Evolutionary conservation across 2,113 vertebrate genomes (phyloP), one percentile per base, ranked within the genome.

Genomic region (Cyprinodon variegatus): DNA sequence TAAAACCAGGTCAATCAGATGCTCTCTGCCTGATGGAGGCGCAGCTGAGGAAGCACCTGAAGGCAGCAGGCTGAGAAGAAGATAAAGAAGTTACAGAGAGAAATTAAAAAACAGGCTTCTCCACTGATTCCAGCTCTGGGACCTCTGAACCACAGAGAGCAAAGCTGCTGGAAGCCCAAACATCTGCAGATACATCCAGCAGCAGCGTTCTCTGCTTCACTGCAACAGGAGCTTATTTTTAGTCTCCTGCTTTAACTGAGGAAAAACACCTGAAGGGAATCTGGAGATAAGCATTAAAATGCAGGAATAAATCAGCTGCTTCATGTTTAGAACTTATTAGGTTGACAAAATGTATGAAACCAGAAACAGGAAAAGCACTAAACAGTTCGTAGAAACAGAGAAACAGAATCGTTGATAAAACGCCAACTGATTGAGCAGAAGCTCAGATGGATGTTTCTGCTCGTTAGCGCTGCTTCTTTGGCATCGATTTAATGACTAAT

Each of bases 61-160:
- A 84, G 79, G 83, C 65, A 83, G 73, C 69, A 81, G 11, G 15
- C 73, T 50, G 68, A 40, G 57, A 53, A 60, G 41, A 20, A 48
- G 77, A 29, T 66, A 53, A 61, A 65, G 4, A 57, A 69, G 61
- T 60, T 50, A 62, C 39, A 76, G 15, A 82, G 69, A 78, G 78
- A 53, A 59, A n/a, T 50, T 36, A 46, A 74, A 83, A 71, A 53
- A 53, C 17, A 9, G 20, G 14, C 22, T 5, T 22, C 63, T 82
- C 65, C 70, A 68, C 76, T 70, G 68, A 77, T 76, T 70, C 53
- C 66, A 81, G 75, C 78, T 76, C 72, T 78, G 70, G 15, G 63
- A 57, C 41, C 62, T 71, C 66, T 63, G 66, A 86, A 50, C 77
- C 71, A 78, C 38, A 60, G 50, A 43, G 61, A 61, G 40, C 11